Percentiles rank a stretch among this genome's conserved stretches.
Evolutionary conservation across 2,888 invertebrate species (phyloP).

Genomic region (Brachynemurus nebulosus): DNA sequence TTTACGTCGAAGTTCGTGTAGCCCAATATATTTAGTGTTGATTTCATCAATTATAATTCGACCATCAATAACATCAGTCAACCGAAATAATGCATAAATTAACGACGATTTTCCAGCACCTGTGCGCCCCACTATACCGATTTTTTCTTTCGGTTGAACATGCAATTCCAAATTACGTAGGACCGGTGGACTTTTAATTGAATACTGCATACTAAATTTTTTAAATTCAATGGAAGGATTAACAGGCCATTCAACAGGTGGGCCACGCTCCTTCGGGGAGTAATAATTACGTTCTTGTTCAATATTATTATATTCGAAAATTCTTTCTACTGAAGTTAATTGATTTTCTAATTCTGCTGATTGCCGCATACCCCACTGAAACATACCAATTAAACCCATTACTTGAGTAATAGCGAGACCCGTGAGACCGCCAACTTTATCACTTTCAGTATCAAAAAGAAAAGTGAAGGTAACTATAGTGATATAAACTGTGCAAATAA

Average conservation of each 20-base stretch:
- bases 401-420: conserved; percentile 40
- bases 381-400: conserved; percentile 34
- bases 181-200: conserved; percentile 44
- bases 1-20: conserved; percentile 39
- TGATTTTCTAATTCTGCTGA: conserved; percentile 50
- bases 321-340: conserved; percentile 51
- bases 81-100: conserved; percentile 40
- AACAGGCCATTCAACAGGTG: conserved; percentile 45
- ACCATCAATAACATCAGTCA: conserved; percentile 39
- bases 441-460: conserved; percentile 33
- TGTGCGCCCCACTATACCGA: conserved; percentile 46
- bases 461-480: conserved; percentile 48
- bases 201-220: conserved; percentile 47
- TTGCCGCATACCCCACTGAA: conserved; percentile 54
- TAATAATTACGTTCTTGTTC: conserved; percentile 31
- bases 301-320: conserved; percentile 45
- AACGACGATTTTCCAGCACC: conserved; percentile 43
- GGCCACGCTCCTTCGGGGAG: conserved; percentile 26
- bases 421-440: conserved; percentile 31
- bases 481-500: conserved; percentile 53
- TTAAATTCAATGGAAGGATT: conserved; percentile 45
- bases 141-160: conserved; percentile 37
- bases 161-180: conserved; percentile 39
- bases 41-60: conserved; percentile 39
- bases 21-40: conserved; percentile 31